Percentiles rank a stretch among this genome's conserved stretches.
These are phyloP conservation scores for Platyscapa corneri DNA, from an alignment of 1,140 invertebrate genomes.

Conservation along the genomic window DNA sequence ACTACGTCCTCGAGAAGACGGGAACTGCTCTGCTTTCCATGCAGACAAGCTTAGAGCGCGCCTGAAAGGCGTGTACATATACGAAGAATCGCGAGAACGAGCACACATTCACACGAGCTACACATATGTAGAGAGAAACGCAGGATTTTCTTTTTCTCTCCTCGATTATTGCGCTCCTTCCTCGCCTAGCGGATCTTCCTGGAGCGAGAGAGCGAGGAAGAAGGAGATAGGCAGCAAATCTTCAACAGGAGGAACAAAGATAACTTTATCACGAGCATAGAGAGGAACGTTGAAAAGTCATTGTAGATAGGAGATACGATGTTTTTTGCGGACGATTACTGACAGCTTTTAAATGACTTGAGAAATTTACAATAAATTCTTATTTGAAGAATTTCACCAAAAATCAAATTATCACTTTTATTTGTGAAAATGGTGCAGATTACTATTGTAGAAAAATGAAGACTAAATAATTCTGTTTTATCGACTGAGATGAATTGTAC, in stretches of 20 bases:
- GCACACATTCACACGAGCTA: not conserved
- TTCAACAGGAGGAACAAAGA: not conserved
- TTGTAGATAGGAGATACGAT: not conserved
- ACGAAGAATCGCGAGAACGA: not conserved
- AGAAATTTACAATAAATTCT: not conserved
- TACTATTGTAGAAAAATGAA: not conserved
- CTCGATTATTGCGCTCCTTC: conserved; percentile 42
- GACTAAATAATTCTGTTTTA: not conserved
- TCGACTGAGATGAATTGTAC: not conserved
- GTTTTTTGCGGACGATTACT: not conserved
- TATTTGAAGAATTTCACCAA: not conserved
- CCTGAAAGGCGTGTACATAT: not conserved
- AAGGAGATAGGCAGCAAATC: not conserved
- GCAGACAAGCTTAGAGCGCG: not conserved
- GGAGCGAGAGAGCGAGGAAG: conserved; percentile 1
- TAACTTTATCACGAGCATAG: conserved; percentile 5
- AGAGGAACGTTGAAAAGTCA: not conserved
- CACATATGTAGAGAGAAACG: not conserved
- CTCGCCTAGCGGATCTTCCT: conserved; percentile 40
- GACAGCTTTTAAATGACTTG: not conserved
- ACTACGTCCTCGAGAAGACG: not conserved
- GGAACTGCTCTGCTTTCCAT: not conserved
- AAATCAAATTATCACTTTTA: not conserved
- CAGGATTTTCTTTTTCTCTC: conserved; percentile 26
- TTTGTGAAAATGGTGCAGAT: not conserved